Conservation (phyloP, 2,113 vertebrate species). For the Festucalex cinctus region DNA sequence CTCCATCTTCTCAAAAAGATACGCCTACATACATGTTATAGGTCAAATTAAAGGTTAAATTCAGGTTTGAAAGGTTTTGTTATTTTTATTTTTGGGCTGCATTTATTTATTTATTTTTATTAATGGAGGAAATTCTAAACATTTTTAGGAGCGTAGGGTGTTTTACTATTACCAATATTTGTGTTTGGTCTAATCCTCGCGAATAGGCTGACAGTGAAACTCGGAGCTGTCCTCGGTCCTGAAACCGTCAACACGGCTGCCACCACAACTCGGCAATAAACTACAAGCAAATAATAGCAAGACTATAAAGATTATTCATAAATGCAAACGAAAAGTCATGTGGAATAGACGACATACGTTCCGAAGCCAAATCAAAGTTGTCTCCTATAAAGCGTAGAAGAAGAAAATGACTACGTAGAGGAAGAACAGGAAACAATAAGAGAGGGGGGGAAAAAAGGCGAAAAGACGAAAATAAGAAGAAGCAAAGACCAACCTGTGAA, state of each 20-base stretch:
- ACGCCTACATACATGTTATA: no score
- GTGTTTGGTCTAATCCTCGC: not conserved
- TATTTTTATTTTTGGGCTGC: no score
- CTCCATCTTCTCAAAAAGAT: no score
- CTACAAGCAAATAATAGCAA: not conserved
- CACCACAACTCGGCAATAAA: not conserved
- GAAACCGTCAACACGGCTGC: not conserved
- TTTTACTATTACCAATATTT: not conserved
- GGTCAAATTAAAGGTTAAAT: no score
- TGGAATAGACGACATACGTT: not conserved
- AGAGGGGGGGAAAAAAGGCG: not conserved
- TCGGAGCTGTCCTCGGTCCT: slow-evolving; percentile 62
- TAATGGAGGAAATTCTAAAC: not conserved
- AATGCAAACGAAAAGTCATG: not conserved
- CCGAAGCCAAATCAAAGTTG: not conserved
- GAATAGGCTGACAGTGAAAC: not conserved
- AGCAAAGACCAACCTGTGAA: not conserved
- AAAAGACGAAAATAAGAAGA: not conserved
- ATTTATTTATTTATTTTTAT: not conserved
- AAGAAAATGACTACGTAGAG: not conserved
- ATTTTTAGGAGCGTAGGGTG: not conserved
- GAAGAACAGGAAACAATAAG: not conserved
- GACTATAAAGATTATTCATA: not conserved
- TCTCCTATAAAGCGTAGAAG: not conserved
- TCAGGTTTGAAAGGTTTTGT: no score